Evolutionary conservation across 1,140 invertebrate species (phyloP).

Genomic region (Drosophila erecta): DNA sequence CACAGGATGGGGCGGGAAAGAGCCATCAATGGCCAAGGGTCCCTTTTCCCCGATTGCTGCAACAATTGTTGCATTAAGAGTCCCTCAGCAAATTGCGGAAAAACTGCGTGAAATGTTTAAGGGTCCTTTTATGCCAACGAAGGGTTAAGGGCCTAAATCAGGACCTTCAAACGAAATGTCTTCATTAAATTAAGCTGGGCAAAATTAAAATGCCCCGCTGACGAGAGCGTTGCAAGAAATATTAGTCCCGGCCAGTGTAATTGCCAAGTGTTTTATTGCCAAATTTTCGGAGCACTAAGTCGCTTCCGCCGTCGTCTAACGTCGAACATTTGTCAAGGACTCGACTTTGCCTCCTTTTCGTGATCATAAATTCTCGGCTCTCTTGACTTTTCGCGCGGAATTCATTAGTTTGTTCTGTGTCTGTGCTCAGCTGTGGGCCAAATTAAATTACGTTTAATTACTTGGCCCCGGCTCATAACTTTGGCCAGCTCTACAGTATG

Average conservation of each 20-base stretch:
- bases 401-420: conserved; percentile 67
- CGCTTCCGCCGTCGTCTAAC: conserved; percentile 67
- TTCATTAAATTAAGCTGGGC: conserved; percentile 73
- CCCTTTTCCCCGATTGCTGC: conserved; percentile 39
- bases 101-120: conserved; percentile 20
- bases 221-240: conserved; percentile 57
- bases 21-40: conserved; percentile 29
- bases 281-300: conserved; percentile 73
- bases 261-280: conserved; percentile 82
- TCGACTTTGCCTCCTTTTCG: conserved; percentile 8
- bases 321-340: conserved; percentile 79
- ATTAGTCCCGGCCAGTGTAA: conserved; percentile 49
- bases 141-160: conserved; percentile 53
- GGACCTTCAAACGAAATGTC: conserved; percentile 61
- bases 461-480: conserved; percentile 66
- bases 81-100: conserved; percentile 37
- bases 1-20: conserved; percentile 9
- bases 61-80: conserved; percentile 66
- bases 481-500: conserved; percentile 43
- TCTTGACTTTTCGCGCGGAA: conserved; percentile 57
- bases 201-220: conserved; percentile 72
- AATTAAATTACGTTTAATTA: conserved; percentile 83
- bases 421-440: conserved; percentile 44
- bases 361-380: conserved; percentile 36
- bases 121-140: conserved; percentile 3